Conservation (phyloP, 1,140 invertebrate species). For the Temnothorax curvispinosus region DNA sequence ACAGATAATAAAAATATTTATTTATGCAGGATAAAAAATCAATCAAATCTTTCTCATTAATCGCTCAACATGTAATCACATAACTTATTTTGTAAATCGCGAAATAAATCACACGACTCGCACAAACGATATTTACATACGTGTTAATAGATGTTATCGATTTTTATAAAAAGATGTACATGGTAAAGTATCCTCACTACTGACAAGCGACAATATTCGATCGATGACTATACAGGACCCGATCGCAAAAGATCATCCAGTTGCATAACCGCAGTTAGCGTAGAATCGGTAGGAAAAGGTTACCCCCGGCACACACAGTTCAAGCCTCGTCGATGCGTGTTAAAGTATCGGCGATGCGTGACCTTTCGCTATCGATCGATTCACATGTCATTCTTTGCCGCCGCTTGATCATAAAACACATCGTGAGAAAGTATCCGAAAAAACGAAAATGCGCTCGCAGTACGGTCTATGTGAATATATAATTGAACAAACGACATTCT, state of each 20-base stretch:
- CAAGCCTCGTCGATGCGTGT: constrained; percentile 46
- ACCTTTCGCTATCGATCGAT: constrained; percentile 60
- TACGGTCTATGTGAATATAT: neutral
- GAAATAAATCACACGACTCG: too few relatives aligned
- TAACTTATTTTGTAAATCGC: neutral
- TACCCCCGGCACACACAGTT: constrained; percentile 65
- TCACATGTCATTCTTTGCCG: constrained; percentile 57
- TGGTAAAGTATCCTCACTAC: neutral
- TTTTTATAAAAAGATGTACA: constrained; percentile 5
- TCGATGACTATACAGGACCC: constrained; percentile 19
- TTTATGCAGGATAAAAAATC: neutral
- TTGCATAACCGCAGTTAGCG: constrained; percentile 57
- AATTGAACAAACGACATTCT: neutral
- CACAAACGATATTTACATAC: neutral
- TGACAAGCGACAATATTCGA: constrained; percentile 1
- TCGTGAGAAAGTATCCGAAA: constrained; percentile 50
- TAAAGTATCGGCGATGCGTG: constrained; percentile 41
- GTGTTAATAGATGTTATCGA: neutral
- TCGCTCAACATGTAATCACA: neutral
- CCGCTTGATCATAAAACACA: constrained; percentile 38
- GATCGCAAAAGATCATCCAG: constrained; percentile 55
- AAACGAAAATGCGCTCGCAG: constrained; percentile 20
- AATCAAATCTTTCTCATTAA: neutral
- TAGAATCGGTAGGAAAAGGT: constrained; percentile 63
- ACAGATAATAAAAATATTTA: neutral